phyloP scores from a whole-genome alignment of 2,797 vertebrate species.

The Liparis tanakae region DNA sequence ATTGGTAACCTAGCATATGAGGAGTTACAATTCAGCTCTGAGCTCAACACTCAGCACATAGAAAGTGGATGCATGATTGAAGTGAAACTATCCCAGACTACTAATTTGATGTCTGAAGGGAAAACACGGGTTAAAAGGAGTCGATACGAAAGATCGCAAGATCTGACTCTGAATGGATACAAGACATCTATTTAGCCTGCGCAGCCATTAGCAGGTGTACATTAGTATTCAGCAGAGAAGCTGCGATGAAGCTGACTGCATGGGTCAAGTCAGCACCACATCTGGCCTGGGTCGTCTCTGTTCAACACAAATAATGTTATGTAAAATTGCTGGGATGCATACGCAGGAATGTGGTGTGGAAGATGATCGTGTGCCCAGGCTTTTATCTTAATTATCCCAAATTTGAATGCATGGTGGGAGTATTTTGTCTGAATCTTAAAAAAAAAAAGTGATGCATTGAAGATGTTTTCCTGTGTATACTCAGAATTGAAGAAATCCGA shows the following conservation, averaged over 20 bases:
- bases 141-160: slow-evolving; percentile 40
- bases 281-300: slow-evolving; percentile 68
- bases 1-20: slow-evolving; percentile 54
- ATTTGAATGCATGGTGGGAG: background rate
- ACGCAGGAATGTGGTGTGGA: slow-evolving; percentile 19
- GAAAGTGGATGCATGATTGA: slow-evolving; percentile 35
- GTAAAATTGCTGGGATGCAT: slow-evolving; percentile 40
- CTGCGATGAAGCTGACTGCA: slow-evolving; percentile 57
- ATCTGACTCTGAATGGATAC: slow-evolving; percentile 69
- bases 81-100: slow-evolving; percentile 26
- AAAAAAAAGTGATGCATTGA: background rate
- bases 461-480: background rate
- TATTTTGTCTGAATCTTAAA: background rate
- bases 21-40: slow-evolving; percentile 47
- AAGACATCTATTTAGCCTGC: slow-evolving; percentile 73
- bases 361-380: slow-evolving; percentile 15
- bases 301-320: slow-evolving; percentile 59
- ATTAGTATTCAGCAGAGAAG: slow-evolving; percentile 77
- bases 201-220: slow-evolving; percentile 74
- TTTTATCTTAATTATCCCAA: slow-evolving; percentile 12
- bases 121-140: slow-evolving; percentile 51
- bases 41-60: slow-evolving; percentile 8
- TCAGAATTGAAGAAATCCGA: background rate
- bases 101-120: slow-evolving; percentile 35
- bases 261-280: slow-evolving; percentile 73